Base-by-base conservation (phyloP, 2,113 vertebrate species). In the Amblyornis subalaris region DNA sequence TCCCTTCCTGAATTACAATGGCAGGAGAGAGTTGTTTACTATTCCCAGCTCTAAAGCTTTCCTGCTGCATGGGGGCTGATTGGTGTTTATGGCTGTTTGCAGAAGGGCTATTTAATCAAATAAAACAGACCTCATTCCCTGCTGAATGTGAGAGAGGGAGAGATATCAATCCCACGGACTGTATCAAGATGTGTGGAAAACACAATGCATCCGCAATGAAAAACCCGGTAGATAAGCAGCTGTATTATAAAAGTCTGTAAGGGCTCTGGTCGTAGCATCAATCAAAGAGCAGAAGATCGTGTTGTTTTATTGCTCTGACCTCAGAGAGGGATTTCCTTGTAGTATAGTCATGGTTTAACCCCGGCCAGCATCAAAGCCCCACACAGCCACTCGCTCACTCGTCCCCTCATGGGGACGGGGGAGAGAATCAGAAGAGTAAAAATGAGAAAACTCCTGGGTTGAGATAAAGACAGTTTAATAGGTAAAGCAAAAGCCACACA, bases 41-140 rank as follows among this genome's bases (percentile, higher is more conserved):
- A 36, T 88, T 91, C 77, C 54, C 7, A 2, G 33, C 57, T 89
- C 61, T 76, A 40, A 64, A 93, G 65, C 74, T 93, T 94, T 92
- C 73, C 40, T 9, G 9, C 55, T 47, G 57, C 57, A 51, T 0
- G 1, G 47, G 79, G 38, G 54, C 20, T 95, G 95, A 88, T 79
- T 90, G 77, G 91, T 94, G 86, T 89, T 85, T 94, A 92, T 94
- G 89, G 80, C 77, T 92, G 64, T 85, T 96, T 91, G 78, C 80
- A 95, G 92, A 89, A 91, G 42, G 72, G 69, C 60, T 90, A 64
- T 76, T 91, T 94, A 95, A 93, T 94, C 91, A 94, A 86, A 93
- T 72, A 88, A 89, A 95, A 23, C 76, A 92, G 72, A 50, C 28
- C 51, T 50, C 36, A 11, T 90, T 96, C 85, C 79, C 87, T 35